Percentiles rank a stretch among this genome's conserved stretches.
phyloP scores from a whole-genome alignment of 2,113 vertebrate species.

The Paracanthobrama guichenoti region DNA sequence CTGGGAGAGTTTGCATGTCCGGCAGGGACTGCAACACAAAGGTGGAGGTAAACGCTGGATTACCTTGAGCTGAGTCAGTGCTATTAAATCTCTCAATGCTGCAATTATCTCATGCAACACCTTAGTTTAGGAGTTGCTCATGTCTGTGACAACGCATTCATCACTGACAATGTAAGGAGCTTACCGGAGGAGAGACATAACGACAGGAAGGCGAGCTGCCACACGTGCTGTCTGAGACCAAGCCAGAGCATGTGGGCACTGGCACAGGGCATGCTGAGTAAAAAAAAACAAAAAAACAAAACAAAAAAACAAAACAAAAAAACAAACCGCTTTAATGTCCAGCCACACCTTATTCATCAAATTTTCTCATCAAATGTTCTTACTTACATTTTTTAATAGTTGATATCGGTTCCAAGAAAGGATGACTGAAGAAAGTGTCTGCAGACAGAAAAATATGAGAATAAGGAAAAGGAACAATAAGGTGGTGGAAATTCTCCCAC shows the following conservation, averaged over 20 bases:
- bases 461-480: not conserved
- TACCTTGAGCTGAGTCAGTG: constrained; percentile 17
- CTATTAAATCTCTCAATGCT: constrained; percentile 8
- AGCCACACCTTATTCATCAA: not conserved
- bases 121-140: not conserved
- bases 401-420: constrained; percentile 89
- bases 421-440: constrained; percentile 93
- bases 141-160: constrained; percentile 14
- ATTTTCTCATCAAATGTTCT: not conserved
- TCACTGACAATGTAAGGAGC: constrained; percentile 60
- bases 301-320: no score
- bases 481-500: not conserved
- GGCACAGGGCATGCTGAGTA: constrained; percentile 90
- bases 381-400: constrained; percentile 92
- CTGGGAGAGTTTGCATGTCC: constrained; percentile 93
- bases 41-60: not conserved
- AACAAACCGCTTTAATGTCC: not conserved
- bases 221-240: constrained; percentile 84
- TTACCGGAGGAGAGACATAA: constrained; percentile 93
- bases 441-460: constrained; percentile 61
- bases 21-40: constrained; percentile 84
- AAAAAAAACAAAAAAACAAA: not conserved
- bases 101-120: not conserved
- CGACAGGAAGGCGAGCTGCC: constrained; percentile 89
- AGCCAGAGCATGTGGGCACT: constrained; percentile 81